phyloP scores from a whole-genome alignment of 2,888 invertebrate species.

The Sepioteuthis lessoniana region DNA sequence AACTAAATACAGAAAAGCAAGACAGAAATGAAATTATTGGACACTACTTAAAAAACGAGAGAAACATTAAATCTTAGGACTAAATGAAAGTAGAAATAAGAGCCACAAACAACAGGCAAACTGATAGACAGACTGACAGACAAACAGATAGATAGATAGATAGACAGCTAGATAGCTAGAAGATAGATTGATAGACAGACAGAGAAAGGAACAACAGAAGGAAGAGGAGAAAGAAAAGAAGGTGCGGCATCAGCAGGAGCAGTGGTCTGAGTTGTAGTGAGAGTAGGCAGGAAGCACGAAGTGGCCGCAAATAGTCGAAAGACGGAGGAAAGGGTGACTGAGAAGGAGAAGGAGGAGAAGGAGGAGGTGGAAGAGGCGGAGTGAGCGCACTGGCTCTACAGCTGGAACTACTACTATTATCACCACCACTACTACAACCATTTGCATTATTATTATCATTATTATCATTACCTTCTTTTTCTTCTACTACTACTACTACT shows the following conservation, averaged over 20 bases:
- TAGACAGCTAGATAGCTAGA: too few relatives aligned
- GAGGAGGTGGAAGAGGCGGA: not conserved
- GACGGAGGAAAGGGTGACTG: not conserved
- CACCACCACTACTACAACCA: not conserved
- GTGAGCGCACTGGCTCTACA: not conserved
- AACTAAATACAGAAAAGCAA: too few relatives aligned
- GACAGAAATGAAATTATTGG: too few relatives aligned
- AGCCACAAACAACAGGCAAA: too few relatives aligned
- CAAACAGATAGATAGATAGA: too few relatives aligned
- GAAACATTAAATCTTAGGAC: too few relatives aligned
- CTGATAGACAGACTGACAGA: too few relatives aligned
- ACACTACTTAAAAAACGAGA: too few relatives aligned
- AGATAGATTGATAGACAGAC: too few relatives aligned
- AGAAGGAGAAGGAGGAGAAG: not conserved
- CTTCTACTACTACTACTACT: not conserved
- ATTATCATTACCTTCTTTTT: too few relatives aligned
- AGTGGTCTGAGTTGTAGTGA: not conserved
- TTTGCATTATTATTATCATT: not conserved
- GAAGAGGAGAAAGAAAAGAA: not conserved
- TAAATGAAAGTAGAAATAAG: too few relatives aligned
- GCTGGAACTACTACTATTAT: not conserved
- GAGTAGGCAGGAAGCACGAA: not conserved
- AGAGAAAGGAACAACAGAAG: not conserved
- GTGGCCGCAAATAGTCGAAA: not conserved
- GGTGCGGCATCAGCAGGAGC: slow-evolving; percentile 33